Percentiles rank a stretch among this genome's conserved stretches.
Evolutionary conservation across 2,113 vertebrate genomes (phyloP).

Genomic region (Copsychus sechellarum): DNA sequence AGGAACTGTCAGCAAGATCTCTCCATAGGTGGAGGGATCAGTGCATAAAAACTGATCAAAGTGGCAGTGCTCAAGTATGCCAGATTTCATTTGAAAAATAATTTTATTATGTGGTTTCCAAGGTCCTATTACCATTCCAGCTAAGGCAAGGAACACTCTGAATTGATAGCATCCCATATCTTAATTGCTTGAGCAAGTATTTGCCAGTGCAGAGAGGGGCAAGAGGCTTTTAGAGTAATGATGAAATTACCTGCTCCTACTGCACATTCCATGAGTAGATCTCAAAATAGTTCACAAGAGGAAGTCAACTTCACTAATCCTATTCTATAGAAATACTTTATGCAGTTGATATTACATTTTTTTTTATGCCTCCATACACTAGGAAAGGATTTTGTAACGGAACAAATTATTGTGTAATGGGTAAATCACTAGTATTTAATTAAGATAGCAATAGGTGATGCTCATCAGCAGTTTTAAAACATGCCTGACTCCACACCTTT

Average conservation of each 20-base stretch:
- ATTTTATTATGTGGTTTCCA: neutral
- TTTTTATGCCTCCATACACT: neutral
- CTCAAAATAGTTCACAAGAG: neutral
- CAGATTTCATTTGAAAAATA: neutral
- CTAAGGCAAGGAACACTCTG: neutral
- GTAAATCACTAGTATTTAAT: neutral
- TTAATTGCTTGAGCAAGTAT: neutral
- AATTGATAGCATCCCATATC: neutral
- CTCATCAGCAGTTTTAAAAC: slow-evolving; percentile 13
- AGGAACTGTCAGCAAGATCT: neutral
- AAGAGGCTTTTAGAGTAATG: neutral
- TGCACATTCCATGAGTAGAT: neutral
- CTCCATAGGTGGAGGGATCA: neutral
- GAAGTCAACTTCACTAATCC: neutral
- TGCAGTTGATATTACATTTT: neutral
- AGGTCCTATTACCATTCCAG: neutral
- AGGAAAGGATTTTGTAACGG: neutral
- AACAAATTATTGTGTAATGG: neutral
- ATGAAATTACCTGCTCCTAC: neutral
- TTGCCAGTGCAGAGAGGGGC: neutral
- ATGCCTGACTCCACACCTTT: neutral
- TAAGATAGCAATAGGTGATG: neutral
- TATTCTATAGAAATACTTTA: neutral
- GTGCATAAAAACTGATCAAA: neutral
- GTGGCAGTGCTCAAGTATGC: neutral